Percentiles rank a stretch among this genome's conserved stretches.
Evolutionary conservation across 2,113 vertebrate species (phyloP).

Genomic region (Lycocorax pyrrhopterus): DNA sequence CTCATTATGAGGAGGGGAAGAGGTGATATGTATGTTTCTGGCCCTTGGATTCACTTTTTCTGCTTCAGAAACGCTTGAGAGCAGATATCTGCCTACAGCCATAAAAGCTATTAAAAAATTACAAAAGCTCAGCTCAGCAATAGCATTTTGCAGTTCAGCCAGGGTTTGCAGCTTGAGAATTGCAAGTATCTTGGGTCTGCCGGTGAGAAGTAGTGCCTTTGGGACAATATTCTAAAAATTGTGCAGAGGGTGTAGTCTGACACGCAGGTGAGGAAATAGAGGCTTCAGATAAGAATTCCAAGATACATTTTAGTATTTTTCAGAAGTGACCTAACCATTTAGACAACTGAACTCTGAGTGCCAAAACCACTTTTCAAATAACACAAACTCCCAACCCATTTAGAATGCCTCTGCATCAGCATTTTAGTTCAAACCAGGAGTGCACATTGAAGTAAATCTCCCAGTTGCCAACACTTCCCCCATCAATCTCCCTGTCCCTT

Average conservation of each 20-base stretch:
- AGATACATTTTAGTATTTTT: not conserved
- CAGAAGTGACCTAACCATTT: not conserved
- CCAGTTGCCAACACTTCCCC: not conserved
- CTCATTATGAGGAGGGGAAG: slow-evolving; percentile 25
- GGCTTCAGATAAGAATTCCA: not conserved
- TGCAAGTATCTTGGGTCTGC: not conserved
- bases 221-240: slow-evolving; percentile 3
- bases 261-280: not conserved
- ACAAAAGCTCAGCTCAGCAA: slow-evolving; percentile 28
- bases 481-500: not conserved
- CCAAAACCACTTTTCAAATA: not conserved
- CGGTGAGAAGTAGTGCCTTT: not conserved
- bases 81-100: slow-evolving; percentile 22
- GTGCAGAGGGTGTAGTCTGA: not conserved
- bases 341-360: not conserved
- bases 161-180: not conserved
- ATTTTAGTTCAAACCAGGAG: not conserved
- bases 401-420: not conserved
- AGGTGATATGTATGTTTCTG: slow-evolving; percentile 3
- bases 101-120: slow-evolving; percentile 62
- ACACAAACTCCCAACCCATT: not conserved
- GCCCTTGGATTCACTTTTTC: slow-evolving; percentile 8
- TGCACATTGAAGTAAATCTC: not conserved
- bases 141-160: slow-evolving; percentile 12
- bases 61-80: slow-evolving; percentile 24